Evolutionary conservation across 1,140 invertebrate species (phyloP), one percentile per base, ranked within the genome.

Genomic region (Lutraria rhynchaena): DNA sequence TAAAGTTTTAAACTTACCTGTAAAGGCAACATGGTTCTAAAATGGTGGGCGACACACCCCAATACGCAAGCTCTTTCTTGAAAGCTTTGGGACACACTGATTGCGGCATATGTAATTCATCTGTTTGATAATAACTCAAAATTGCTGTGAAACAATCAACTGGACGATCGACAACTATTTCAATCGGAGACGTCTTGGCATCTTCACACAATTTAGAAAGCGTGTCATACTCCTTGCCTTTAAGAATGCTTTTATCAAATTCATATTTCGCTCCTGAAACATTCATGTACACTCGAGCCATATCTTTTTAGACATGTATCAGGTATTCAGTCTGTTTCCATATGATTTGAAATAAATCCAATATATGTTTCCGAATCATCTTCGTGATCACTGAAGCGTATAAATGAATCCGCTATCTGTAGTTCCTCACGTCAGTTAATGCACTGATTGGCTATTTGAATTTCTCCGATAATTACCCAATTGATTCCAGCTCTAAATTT

Each of bases 1-100:
- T n/a, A n/a, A n/a, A n/a, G n/a, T n/a, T n/a, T n/a, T n/a, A n/a
- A n/a, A 55, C 17, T 46, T 67, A 87, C 33, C 82, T 83, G n/a
- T 85, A 78, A 53, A 83, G 83, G 60, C 89, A 90, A 77, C 89
- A 90, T 37, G 75, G 65, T 31, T 84, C 77, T 61, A 90, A 53
- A n/a, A 75, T 27, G 4, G 53, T 41, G 29, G 82, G 55, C 24
- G 81, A 60, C 13, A 89, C 69, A 22, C 81, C 86, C 89, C 89
- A 90, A 58, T 84, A 90, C 22, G 76, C 58, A 27, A 90, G 49
- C 46, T 90, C 89, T 27, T 82, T 80, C 19, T 80, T 70, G 46
- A 89, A 86, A 0, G 81, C 69, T 3, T 82, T 73, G 11, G 83
- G 83, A 55, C 89, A 90, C 15, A 89, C 41, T 11, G 63, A 17